Conservation (phyloP, 2,113 vertebrate genomes). For the Gopherus evgoodei region DNA sequence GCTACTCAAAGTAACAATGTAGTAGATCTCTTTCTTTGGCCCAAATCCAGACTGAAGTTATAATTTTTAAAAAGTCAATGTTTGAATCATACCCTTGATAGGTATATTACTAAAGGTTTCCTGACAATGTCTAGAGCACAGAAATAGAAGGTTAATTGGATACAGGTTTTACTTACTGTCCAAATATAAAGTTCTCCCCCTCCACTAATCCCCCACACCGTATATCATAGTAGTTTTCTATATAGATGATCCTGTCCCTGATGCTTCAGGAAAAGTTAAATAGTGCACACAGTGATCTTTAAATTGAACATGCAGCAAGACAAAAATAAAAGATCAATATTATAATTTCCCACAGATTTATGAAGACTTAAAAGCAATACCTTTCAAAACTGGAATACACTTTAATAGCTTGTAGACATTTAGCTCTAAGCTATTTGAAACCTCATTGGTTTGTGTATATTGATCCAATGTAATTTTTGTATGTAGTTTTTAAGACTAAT, state of each 20-base stretch:
- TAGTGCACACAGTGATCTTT: conserved; percentile 31
- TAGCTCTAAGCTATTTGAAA: conserved; percentile 43
- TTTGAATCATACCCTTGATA: conserved; percentile 58
- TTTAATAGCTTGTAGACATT: conserved; percentile 42
- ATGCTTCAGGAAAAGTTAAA: conserved; percentile 46
- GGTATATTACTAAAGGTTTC: conserved; percentile 19
- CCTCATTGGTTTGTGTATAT: conserved; percentile 51
- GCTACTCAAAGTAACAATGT: conserved; percentile 45
- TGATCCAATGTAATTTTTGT: conserved; percentile 54
- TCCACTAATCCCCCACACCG: not conserved
- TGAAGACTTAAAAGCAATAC: conserved; percentile 63
- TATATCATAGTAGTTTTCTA: not conserved
- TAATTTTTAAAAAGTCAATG: conserved; percentile 45
- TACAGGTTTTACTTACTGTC: conserved; percentile 37
- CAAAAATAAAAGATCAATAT: conserved; percentile 54
- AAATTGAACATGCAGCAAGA: conserved; percentile 57
- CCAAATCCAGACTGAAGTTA: conserved; percentile 37
- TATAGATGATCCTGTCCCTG: not conserved
- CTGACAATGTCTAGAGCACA: conserved; percentile 45
- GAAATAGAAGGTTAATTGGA: not conserved
- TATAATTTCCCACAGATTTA: conserved; percentile 54
- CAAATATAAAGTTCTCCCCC: conserved; percentile 23
- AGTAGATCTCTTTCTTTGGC: not conserved
- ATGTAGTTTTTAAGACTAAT: conserved; percentile 55
- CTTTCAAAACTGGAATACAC: conserved; percentile 44